A percentile compares a stretch with the other conserved stretches of the same genome.
These are phyloP conservation scores for Platysternon megacephalum DNA, from an alignment of 2,113 vertebrate genomes.

Conservation along the genomic window DNA sequence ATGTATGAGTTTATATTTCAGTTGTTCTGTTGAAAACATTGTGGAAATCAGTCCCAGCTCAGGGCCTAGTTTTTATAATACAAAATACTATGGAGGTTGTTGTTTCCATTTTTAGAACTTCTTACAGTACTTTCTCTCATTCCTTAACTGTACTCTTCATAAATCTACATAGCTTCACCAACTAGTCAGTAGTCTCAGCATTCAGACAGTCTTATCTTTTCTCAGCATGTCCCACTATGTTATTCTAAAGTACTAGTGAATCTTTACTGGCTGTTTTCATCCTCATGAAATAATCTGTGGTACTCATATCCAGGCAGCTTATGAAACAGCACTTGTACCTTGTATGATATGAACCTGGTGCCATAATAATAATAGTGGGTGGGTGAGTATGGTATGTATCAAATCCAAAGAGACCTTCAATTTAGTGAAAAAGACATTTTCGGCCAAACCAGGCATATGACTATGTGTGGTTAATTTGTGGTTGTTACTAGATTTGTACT, in stretches of 20 bases:
- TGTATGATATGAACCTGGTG: neutral
- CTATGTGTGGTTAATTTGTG: neutral
- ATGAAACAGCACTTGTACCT: neutral
- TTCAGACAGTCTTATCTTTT: neutral
- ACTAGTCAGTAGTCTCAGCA: slow-evolving; percentile 17
- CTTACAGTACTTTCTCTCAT: slow-evolving; percentile 55
- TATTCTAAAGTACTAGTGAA: neutral
- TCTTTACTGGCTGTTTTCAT: slow-evolving; percentile 13
- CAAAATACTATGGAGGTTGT: slow-evolving; percentile 41
- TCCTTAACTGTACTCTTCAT: slow-evolving; percentile 48
- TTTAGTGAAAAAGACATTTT: slow-evolving; percentile 13
- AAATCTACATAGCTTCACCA: slow-evolving; percentile 6
- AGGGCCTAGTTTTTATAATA: slow-evolving; percentile 45
- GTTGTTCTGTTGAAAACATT: slow-evolving; percentile 22
- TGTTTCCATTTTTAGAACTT: slow-evolving; percentile 44
- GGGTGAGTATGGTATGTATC: neutral
- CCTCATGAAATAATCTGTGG: neutral
- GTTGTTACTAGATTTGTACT: slow-evolving; percentile 35
- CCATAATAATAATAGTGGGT: neutral
- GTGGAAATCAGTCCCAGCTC: slow-evolving; percentile 16
- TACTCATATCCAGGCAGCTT: neutral
- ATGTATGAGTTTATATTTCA: slow-evolving; percentile 20
- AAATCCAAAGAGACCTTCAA: neutral
- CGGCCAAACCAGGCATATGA: slow-evolving; percentile 49
- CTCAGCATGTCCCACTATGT: neutral